phyloP scores from a whole-genome alignment of 1,140 invertebrate genomes.

The Nymphalis io region DNA sequence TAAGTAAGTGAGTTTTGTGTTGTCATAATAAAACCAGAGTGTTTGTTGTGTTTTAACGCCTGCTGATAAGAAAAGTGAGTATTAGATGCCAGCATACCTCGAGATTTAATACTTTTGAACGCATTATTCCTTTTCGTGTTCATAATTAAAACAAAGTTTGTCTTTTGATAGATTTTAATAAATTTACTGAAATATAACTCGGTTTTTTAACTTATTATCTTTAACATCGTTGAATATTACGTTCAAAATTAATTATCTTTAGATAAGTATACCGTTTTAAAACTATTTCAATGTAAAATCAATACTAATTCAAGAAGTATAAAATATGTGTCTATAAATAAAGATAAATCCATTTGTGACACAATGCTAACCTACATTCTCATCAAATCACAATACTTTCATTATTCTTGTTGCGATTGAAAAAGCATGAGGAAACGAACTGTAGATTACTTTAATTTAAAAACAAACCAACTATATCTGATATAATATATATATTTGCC shows the following conservation, averaged over 20 bases:
- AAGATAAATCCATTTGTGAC: not conserved
- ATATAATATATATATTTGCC: no score
- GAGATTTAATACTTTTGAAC: not conserved
- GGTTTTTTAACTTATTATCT: no score
- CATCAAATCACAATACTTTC: conserved; percentile 7
- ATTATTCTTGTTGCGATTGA: conserved; percentile 7
- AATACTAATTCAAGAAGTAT: not conserved
- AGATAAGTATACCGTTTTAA: not conserved
- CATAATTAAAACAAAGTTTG: not conserved
- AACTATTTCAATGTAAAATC: no score
- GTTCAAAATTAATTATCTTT: not conserved
- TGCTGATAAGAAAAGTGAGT: conserved; percentile 21
- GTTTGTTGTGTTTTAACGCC: not conserved
- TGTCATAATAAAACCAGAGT: not conserved
- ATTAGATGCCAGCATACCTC: not conserved
- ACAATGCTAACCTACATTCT: conserved; percentile 5
- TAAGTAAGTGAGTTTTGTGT: not conserved
- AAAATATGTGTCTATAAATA: not conserved
- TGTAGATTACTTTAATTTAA: not conserved
- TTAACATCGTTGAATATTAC: no score
- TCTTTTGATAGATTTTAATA: not conserved
- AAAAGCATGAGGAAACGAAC: not conserved
- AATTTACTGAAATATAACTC: not conserved
- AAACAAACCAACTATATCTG: not conserved
- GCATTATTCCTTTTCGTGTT: not conserved